Conservation (phyloP, 2,888 invertebrate genomes). For the Zele albiditarsus region DNA sequence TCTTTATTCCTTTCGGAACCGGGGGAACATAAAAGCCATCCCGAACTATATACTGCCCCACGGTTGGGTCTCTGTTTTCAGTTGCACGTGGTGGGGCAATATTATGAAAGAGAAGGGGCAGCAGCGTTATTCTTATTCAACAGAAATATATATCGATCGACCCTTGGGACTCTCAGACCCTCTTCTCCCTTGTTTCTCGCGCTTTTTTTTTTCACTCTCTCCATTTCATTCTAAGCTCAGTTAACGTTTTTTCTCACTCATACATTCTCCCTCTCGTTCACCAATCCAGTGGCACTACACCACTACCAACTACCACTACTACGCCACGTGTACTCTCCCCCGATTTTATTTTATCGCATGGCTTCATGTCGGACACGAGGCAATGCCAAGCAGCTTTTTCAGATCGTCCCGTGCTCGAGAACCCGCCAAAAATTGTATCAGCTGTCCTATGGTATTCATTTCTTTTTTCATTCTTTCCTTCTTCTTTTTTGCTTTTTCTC, state of each 20-base stretch:
- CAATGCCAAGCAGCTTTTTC: constrained; percentile 12
- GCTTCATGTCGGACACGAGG: constrained; percentile 45
- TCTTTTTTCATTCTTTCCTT: constrained; percentile 10
- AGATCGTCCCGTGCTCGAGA: constrained; percentile 48
- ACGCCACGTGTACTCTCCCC: constrained; percentile 34
- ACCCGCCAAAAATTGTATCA: constrained; percentile 71
- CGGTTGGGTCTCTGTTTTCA: constrained; percentile 20
- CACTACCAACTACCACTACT: constrained; percentile 6
- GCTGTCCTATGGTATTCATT: constrained; percentile 66
- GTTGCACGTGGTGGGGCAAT: constrained; percentile 5
- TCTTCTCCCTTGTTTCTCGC: constrained; percentile 35
- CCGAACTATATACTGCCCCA: constrained; percentile 32
- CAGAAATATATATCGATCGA: constrained; percentile 50
- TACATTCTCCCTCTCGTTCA: constrained; percentile 36
- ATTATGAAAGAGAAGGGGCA: constrained; percentile 51
- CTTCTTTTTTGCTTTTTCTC: constrained; percentile 27
- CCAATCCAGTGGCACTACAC: constrained; percentile 8
- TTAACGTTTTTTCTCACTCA: not conserved
- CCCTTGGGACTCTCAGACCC: constrained; percentile 16
- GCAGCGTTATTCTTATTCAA: constrained; percentile 69
- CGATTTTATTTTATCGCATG: constrained; percentile 34
- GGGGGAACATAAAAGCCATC: constrained; percentile 40
- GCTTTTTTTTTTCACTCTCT: constrained; percentile 39
- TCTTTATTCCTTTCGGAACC: constrained; percentile 70
- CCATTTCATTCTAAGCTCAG: constrained; percentile 28